phyloP scores from a whole-genome alignment of 2,888 invertebrate genomes.

The Gastracanthus pulcherrimus region DNA sequence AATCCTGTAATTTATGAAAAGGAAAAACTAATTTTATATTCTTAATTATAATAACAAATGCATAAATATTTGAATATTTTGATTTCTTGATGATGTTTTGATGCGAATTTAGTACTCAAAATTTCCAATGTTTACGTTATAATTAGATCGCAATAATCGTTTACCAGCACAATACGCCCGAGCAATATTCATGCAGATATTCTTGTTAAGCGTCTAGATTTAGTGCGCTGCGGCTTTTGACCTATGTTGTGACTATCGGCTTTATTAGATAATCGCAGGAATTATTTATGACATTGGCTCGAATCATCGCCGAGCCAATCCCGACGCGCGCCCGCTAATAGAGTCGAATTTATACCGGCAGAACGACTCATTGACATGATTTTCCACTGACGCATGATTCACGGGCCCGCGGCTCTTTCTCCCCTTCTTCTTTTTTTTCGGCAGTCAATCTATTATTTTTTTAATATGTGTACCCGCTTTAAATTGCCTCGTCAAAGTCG shows the following conservation, averaged over 20 bases:
- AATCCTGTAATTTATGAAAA: too few species aligned
- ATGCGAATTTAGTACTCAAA: too few species aligned
- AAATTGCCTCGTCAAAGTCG: not conserved
- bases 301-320: conserved; percentile 10
- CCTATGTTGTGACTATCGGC: conserved; percentile 45
- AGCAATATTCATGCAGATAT: not conserved
- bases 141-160: too few species aligned
- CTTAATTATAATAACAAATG: too few species aligned
- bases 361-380: conserved; percentile 52
- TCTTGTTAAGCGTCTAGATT: conserved; percentile 3
- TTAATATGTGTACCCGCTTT: not conserved
- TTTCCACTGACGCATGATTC: conserved; percentile 26
- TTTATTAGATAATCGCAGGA: conserved; percentile 53
- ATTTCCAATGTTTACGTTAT: too few species aligned
- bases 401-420: not conserved
- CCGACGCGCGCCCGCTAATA: conserved; percentile 21
- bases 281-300: conserved; percentile 53
- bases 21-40: too few species aligned
- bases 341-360: conserved; percentile 30
- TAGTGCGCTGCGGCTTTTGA: conserved; percentile 29
- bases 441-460: conserved; percentile 3
- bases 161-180: not conserved
- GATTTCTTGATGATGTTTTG: too few species aligned
- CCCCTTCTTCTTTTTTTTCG: conserved; percentile 10
- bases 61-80: too few species aligned